Evolutionary conservation across 2,888 invertebrate genomes (phyloP).

Genomic region (Eristalis intricaria): DNA sequence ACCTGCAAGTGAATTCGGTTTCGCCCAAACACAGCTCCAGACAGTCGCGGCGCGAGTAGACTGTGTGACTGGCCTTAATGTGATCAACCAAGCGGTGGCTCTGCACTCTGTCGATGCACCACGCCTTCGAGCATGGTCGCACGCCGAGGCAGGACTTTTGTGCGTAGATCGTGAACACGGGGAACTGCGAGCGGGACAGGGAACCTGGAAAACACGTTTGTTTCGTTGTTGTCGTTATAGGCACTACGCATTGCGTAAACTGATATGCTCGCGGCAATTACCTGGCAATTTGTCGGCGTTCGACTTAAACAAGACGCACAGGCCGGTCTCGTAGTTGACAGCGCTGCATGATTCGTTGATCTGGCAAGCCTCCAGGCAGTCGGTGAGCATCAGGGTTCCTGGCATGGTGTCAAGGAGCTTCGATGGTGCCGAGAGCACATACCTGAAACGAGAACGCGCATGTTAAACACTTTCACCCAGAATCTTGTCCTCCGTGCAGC

Average conservation of each 20-base stretch:
- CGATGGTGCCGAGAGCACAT: constrained; percentile 94
- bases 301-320: constrained; percentile 95
- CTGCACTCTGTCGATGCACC: constrained; percentile 97
- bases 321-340: constrained; percentile 97
- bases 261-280: constrained; percentile 81
- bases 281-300: constrained; percentile 95
- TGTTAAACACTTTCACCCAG: constrained; percentile 1
- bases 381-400: constrained; percentile 95
- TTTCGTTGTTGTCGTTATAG: background rate
- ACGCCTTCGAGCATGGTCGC: constrained; percentile 94
- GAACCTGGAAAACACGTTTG: constrained; percentile 86
- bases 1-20: constrained; percentile 96
- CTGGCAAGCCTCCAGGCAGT: constrained; percentile 96
- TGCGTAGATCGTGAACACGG: constrained; percentile 97
- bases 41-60: constrained; percentile 92
- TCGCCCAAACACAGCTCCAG: constrained; percentile 95
- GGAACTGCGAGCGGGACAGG: constrained; percentile 95
- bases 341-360: constrained; percentile 95
- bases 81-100: constrained; percentile 92
- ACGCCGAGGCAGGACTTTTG: constrained; percentile 96
- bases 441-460: constrained; percentile 80
- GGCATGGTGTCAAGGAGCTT: constrained; percentile 95
- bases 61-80: constrained; percentile 89
- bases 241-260: constrained; percentile 58
- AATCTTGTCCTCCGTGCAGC: constrained; percentile 3